Evolutionary conservation across 2,113 vertebrate species (phyloP).

Genomic region (Oryzias javanicus): DNA sequence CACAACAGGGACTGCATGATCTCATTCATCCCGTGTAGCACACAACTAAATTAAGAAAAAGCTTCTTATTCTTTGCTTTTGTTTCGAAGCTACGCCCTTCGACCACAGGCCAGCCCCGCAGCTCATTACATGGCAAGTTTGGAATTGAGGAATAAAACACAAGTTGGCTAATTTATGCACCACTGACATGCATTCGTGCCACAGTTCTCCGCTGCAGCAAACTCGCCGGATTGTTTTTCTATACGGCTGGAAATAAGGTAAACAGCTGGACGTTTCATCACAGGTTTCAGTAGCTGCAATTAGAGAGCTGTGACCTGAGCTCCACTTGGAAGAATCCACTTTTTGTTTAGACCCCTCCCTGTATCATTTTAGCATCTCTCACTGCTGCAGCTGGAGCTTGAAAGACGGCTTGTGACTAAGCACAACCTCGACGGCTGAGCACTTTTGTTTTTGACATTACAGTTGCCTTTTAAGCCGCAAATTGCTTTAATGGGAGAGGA

Average conservation of each 20-base stretch:
- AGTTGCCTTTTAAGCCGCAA: slow-evolving; percentile 60
- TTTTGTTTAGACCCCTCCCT: slow-evolving; percentile 60
- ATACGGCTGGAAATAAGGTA: slow-evolving; percentile 12
- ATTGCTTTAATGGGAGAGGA: slow-evolving; percentile 62
- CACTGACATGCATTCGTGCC: slow-evolving; percentile 39
- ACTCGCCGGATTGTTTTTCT: slow-evolving; percentile 4
- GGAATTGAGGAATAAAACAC: slow-evolving; percentile 31
- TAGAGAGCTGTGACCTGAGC: slow-evolving; percentile 42
- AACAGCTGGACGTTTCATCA: slow-evolving; percentile 9
- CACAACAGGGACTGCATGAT: slow-evolving; percentile 51
- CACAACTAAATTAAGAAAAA: slow-evolving; percentile 56
- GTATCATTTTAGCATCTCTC: slow-evolving; percentile 40
- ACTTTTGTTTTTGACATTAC: slow-evolving; percentile 70
- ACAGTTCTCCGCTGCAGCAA: background rate
- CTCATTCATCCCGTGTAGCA: slow-evolving; percentile 43
- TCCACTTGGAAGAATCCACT: slow-evolving; percentile 45
- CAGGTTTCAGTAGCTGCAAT: slow-evolving; percentile 35
- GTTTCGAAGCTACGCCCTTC: slow-evolving; percentile 50
- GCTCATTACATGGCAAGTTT: slow-evolving; percentile 51
- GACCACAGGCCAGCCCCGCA: slow-evolving; percentile 49
- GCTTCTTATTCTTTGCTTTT: slow-evolving; percentile 46
- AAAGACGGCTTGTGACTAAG: slow-evolving; percentile 45
- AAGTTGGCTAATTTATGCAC: slow-evolving; percentile 37
- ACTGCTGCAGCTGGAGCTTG: slow-evolving; percentile 7
- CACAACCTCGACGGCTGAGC: slow-evolving; percentile 33